Base-by-base conservation (phyloP, 2,113 vertebrate genomes). In the Nerophis ophidion region DNA sequence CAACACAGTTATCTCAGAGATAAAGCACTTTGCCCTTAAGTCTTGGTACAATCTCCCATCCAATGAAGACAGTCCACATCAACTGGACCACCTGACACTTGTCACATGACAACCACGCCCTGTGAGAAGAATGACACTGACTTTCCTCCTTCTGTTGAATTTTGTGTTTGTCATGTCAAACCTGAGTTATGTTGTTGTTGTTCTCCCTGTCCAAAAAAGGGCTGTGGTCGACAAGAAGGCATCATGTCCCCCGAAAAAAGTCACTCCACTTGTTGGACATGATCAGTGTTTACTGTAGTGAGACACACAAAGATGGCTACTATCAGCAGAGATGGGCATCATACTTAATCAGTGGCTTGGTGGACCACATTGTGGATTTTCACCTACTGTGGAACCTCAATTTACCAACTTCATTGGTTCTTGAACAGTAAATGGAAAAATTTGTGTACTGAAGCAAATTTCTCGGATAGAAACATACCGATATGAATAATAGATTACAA, bases 21-120 rank as follows among this genome's bases (percentile, higher is more conserved):
- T 79, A 47, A 54, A 72, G 83, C 76, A 82, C 77, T 81, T 84
- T 82, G 69, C 65, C 80, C 71, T 80, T 78, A 84, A 78, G 81
- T 86, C 77, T 83, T 84, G 80, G 63, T 78, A 84, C 79, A 84
- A 84, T 82, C 81, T 72, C 81, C 70, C 64, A 74, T 68, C 74
- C 67, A 48, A 33, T 51, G 42, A 72, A 65, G 72, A 77, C 66
- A 75, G 61, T 73, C 63, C 68, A 65, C 49, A 63, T 71, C 57
- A 51, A 57, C 46, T 54, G 57, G 45, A 57, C 8, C 53, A 53
- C 57, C 66, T 71, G 60, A 46, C 60, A 61, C 17, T 53, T 65
- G 17, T 66, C 47, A 64, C 38, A 53, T 35, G 11, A 12, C 8
- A 44, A 54, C 34, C 59, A 46, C 52, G 45, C 17, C 26, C 42